These are phyloP conservation scores for Eledone cirrhosa DNA, from an alignment of 2,888 invertebrate genomes.

Conservation along the genomic window DNA sequence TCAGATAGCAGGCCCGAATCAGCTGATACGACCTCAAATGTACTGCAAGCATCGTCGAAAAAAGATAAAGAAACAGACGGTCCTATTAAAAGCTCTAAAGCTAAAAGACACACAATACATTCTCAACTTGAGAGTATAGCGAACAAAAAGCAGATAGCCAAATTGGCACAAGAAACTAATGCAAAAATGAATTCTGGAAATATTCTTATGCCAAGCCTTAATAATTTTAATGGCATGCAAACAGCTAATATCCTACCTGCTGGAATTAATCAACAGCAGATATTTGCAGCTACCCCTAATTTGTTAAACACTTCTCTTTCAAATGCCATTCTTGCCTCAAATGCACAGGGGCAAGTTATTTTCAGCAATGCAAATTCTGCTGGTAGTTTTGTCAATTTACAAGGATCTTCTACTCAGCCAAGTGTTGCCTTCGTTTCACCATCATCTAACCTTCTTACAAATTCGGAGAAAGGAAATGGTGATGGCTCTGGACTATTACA, in stretches of 20 bases:
- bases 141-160: constrained; percentile 31
- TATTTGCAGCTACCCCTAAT: constrained; percentile 16
- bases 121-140: constrained; percentile 41
- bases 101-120: constrained; percentile 44
- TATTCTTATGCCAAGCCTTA: not conserved
- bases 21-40: constrained; percentile 23
- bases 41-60: not conserved
- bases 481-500: constrained; percentile 47
- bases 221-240: constrained; percentile 17
- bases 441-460: not conserved
- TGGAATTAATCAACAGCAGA: constrained; percentile 12
- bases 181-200: not conserved
- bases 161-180: constrained; percentile 36
- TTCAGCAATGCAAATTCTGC: constrained; percentile 24
- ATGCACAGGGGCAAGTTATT: constrained; percentile 27
- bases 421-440: constrained; percentile 21
- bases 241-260: not conserved
- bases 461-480: not conserved
- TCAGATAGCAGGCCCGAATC: constrained; percentile 29
- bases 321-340: constrained; percentile 21
- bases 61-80: constrained; percentile 32
- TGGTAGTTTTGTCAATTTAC: constrained; percentile 14
- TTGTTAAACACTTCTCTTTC: not conserved
- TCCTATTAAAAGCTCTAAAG: constrained; percentile 38
- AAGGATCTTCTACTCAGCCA: constrained; percentile 6